Conservation (phyloP, 2,797 vertebrate species). For the Megaceryle alcyon region DNA sequence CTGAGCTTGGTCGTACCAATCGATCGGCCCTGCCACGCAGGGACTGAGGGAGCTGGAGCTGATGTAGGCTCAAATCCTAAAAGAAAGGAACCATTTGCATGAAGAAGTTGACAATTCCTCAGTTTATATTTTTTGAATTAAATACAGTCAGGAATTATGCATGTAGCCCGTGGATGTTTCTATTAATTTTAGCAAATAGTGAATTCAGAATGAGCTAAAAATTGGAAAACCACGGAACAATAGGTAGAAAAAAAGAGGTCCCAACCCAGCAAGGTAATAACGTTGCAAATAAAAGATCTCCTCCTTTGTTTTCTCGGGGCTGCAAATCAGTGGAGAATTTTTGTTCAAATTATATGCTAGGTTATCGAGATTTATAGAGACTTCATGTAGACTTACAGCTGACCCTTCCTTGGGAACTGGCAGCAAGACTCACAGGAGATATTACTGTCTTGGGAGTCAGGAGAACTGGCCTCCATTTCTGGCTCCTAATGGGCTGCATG, state of each 20-base stretch:
- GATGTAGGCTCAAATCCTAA: conserved; percentile 92
- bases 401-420: not conserved
- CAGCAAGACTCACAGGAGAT: not conserved
- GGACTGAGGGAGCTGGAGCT: conserved; percentile 90
- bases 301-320: not conserved
- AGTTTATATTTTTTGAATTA: not conserved
- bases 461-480: conserved; percentile 9
- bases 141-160: not conserved
- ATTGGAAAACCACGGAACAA: not conserved
- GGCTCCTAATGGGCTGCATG: not conserved
- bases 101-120: not conserved
- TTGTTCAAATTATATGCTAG: not conserved
- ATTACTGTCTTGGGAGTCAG: not conserved
- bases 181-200: not conserved
- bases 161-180: not conserved
- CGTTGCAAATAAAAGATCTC: not conserved
- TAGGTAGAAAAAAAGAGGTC: not conserved
- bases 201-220: conserved; percentile 1
- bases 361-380: not conserved
- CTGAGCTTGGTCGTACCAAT: conserved; percentile 97
- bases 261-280: not conserved
- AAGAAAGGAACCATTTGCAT: conserved; percentile 16
- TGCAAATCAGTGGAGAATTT: not conserved
- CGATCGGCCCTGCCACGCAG: conserved; percentile 97
- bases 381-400: not conserved